phyloP scores from a whole-genome alignment of 2,888 invertebrate species.

The Drosophila cracens region DNA sequence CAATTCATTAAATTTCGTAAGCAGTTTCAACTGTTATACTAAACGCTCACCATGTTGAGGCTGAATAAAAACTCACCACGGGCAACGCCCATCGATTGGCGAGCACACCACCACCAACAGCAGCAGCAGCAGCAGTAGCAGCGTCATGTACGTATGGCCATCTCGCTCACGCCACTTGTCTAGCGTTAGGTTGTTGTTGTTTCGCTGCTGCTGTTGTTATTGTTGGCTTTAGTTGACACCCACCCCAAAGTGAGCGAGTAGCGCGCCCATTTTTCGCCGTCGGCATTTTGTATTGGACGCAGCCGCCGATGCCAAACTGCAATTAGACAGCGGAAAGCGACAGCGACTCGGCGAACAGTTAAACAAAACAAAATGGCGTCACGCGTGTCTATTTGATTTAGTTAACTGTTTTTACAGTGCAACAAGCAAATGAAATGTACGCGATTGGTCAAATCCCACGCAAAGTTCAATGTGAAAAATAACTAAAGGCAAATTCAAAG shows the following conservation, averaged over 20 bases:
- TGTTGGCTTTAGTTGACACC: slow-evolving; percentile 37
- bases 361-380: slow-evolving; percentile 56
- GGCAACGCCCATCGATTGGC: slow-evolving; percentile 34
- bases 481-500: not conserved
- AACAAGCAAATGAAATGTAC: not conserved
- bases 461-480: not conserved
- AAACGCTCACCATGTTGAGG: slow-evolving; percentile 16
- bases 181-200: slow-evolving; percentile 5
- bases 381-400: slow-evolving; percentile 19
- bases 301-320: slow-evolving; percentile 42
- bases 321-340: slow-evolving; percentile 51
- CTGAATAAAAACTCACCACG: slow-evolving; percentile 47
- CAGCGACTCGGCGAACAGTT: slow-evolving; percentile 24
- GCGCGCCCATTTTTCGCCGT: slow-evolving; percentile 71
- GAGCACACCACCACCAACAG: slow-evolving; percentile 37
- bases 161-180: slow-evolving; percentile 36
- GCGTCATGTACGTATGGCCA: not conserved
- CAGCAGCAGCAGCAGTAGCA: not conserved
- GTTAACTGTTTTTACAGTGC: slow-evolving; percentile 16
- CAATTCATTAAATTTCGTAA: not conserved
- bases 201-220: slow-evolving; percentile 6
- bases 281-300: slow-evolving; percentile 69
- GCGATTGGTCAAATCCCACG: not conserved
- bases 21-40: slow-evolving; percentile 49
- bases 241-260: slow-evolving; percentile 45